phyloP scores from a whole-genome alignment of 2,797 vertebrate genomes.

The Mormyrus hasselquistii region DNA sequence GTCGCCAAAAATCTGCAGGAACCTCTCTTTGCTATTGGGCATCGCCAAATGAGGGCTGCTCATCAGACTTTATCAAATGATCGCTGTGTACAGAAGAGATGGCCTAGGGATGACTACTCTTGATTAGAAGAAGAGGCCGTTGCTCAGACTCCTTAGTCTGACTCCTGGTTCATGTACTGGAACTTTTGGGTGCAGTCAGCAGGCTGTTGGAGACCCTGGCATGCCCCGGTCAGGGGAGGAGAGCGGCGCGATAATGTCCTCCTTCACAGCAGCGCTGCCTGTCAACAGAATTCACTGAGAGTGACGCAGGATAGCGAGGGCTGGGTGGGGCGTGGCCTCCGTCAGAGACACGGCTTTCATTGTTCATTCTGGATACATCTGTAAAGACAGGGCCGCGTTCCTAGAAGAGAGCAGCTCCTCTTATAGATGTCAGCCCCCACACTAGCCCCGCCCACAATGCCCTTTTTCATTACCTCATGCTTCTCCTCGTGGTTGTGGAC shows the following conservation, averaged over 20 bases:
- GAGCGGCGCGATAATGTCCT: not conserved
- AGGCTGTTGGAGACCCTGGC: not conserved
- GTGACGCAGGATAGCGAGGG: not conserved
- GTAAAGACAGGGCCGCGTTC: not conserved
- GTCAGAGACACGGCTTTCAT: not conserved
- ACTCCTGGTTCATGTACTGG: not conserved
- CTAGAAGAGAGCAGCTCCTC: not conserved
- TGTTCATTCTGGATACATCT: not conserved
- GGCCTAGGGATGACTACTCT: not conserved
- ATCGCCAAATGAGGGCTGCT: not conserved
- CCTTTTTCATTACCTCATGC: not conserved
- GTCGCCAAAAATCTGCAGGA: not conserved
- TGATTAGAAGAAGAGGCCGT: not conserved
- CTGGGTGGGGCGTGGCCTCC: not conserved
- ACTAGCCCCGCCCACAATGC: not conserved
- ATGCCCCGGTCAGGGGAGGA: not conserved
- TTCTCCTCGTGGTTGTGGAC: not conserved
- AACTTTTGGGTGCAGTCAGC: not conserved
- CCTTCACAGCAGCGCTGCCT: not conserved
- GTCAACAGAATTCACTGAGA: not conserved
- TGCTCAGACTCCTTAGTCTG: not conserved
- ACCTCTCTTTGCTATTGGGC: not conserved
- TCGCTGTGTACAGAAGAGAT: not conserved
- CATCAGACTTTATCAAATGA: not conserved
- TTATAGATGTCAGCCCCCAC: not conserved